Conservation (phyloP, 2,888 invertebrate genomes). For the Microctonus brassicae region DNA sequence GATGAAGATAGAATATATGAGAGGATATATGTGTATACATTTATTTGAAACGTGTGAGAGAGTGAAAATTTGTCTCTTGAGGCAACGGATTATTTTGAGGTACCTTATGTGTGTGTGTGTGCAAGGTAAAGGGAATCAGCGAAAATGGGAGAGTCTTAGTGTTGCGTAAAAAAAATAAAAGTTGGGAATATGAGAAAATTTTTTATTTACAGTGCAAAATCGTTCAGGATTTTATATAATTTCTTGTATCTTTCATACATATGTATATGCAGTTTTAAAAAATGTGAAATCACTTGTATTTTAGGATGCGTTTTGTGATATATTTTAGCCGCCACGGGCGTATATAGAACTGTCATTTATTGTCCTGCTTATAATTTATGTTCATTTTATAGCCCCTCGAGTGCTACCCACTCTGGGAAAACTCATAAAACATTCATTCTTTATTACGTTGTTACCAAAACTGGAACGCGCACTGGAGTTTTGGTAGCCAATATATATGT, state of each 20-base stretch:
- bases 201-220: slow-evolving; percentile 11
- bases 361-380: slow-evolving; percentile 28
- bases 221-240: slow-evolving; percentile 27
- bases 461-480: background rate
- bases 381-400: slow-evolving; percentile 22
- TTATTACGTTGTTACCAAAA: slow-evolving; percentile 19
- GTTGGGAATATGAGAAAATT: background rate
- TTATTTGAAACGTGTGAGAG: background rate
- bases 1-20: background rate
- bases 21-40: background rate
- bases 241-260: background rate
- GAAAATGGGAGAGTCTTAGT: slow-evolving; percentile 7
- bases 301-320: background rate
- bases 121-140: background rate
- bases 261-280: background rate
- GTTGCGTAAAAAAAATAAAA: background rate
- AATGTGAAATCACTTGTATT: slow-evolving; percentile 22
- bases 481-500: background rate
- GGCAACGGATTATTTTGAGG: slow-evolving; percentile 31
- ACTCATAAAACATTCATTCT: slow-evolving; percentile 17
- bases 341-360: slow-evolving; percentile 23
- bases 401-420: slow-evolving; percentile 1
- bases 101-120: too few relatives aligned
- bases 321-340: background rate
- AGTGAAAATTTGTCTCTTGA: slow-evolving; percentile 18